Evolutionary conservation across 2,888 invertebrate species (phyloP).

Genomic region (Agrotis exclamationis): DNA sequence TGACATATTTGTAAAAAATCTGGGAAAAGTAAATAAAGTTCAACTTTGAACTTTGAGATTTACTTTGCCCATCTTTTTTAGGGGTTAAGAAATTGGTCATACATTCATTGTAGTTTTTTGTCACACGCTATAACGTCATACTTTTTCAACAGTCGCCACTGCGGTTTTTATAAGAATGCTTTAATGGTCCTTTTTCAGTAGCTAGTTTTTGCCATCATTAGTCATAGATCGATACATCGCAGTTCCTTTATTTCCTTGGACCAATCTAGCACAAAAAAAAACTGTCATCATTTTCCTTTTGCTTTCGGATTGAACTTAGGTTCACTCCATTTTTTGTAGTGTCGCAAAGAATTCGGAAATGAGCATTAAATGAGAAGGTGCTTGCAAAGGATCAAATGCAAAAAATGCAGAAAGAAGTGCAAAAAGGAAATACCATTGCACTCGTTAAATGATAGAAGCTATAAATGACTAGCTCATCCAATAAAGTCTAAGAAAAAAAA

Average conservation of each 20-base stretch:
- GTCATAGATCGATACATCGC: slow-evolving; percentile 46
- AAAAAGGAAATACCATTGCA: not conserved
- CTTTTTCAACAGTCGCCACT: slow-evolving; percentile 15
- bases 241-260: slow-evolving; percentile 38
- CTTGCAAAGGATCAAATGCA: not conserved
- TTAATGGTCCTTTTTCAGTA: slow-evolving; percentile 35
- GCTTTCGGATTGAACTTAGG: slow-evolving; percentile 10
- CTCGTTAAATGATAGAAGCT: not conserved
- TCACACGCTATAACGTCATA: not conserved
- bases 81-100: slow-evolving; percentile 10
- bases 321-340: not conserved
- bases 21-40: not conserved
- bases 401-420: not conserved
- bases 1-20: not conserved
- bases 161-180: slow-evolving; percentile 42
- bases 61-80: too few relatives aligned
- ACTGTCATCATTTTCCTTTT: slow-evolving; percentile 28
- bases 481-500: not conserved
- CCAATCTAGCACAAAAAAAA: slow-evolving; percentile 35
- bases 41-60: too few relatives aligned
- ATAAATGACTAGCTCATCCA: not conserved
- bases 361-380: not conserved
- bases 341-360: not conserved
- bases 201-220: slow-evolving; percentile 51
- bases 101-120: not conserved